These are phyloP conservation scores for Stylophora pistillata DNA, from an alignment of 64 coral and sea anemone genomes.

Conservation along the genomic window DNA sequence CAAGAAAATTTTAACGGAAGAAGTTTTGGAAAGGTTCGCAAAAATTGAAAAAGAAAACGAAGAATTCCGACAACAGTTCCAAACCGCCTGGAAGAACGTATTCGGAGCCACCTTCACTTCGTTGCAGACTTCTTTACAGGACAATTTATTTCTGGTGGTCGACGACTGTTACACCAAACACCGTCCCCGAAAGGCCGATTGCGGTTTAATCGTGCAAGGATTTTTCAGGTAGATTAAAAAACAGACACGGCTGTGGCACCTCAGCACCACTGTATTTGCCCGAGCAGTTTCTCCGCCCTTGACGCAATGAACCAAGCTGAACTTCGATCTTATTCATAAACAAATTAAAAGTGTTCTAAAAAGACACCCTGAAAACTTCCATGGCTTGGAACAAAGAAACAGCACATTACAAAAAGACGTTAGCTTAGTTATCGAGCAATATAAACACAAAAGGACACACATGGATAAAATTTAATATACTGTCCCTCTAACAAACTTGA, in stretches of 20 bases:
- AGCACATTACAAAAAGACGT: too few relatives aligned
- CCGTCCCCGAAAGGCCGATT: not conserved
- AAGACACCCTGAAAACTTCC: too few relatives aligned
- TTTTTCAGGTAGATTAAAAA: not conserved
- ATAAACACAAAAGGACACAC: too few relatives aligned
- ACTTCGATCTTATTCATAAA: not conserved
- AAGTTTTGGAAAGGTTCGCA: slow-evolving; percentile 10
- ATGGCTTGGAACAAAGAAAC: too few relatives aligned
- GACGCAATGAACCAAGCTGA: not conserved
- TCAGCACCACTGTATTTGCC: not conserved
- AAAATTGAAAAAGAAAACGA: slow-evolving; percentile 3
- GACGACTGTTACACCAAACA: not conserved
- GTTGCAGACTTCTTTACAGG: not conserved
- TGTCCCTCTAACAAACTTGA: too few relatives aligned
- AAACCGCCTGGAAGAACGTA: not conserved
- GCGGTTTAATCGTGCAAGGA: not conserved
- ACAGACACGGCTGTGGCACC: too few relatives aligned
- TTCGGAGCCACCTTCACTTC: not conserved
- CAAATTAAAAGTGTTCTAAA: too few relatives aligned
- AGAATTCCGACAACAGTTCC: not conserved
- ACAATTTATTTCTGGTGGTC: not conserved
- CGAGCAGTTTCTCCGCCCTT: not conserved
- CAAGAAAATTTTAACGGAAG: not conserved
- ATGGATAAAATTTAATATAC: too few relatives aligned
- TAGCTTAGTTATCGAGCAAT: too few relatives aligned